phyloP scores from a whole-genome alignment of 2,113 vertebrate species.

The Stigmatopora argus region DNA sequence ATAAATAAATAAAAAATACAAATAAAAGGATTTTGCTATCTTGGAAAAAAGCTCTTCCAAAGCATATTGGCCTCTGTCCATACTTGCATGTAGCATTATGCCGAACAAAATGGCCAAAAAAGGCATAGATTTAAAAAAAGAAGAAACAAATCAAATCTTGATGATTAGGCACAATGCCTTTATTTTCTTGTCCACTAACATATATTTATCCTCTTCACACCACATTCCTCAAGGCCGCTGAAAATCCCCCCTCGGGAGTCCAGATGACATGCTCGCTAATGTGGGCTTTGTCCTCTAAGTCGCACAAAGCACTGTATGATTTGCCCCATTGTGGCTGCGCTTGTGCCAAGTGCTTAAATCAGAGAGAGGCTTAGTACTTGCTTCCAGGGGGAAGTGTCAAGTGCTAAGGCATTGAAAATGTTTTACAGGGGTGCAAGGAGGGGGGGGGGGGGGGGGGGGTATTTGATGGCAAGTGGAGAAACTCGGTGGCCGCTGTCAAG shows the following conservation, averaged over 20 bases:
- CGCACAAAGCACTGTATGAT: slow-evolving; percentile 69
- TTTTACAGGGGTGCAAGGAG: slow-evolving; percentile 32
- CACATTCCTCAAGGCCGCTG: slow-evolving; percentile 60
- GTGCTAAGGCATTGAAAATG: slow-evolving; percentile 68
- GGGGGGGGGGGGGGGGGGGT: slow-evolving; percentile 22
- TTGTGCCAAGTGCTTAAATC: slow-evolving; percentile 63
- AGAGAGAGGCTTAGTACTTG: slow-evolving; percentile 63
- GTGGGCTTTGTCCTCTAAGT: slow-evolving; percentile 69
- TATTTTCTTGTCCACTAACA: slow-evolving; percentile 59
- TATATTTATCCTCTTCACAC: slow-evolving; percentile 67
- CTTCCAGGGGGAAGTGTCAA: slow-evolving; percentile 51
- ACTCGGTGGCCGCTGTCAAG: slow-evolving; percentile 57
- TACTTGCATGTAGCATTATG: too few species aligned
- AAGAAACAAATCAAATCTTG: too few species aligned
- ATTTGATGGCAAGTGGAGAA: slow-evolving; percentile 38
- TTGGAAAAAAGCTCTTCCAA: too few species aligned
- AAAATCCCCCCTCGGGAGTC: slow-evolving; percentile 53
- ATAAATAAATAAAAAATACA: too few species aligned
- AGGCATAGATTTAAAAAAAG: too few species aligned
- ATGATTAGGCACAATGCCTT: slow-evolving; percentile 9
- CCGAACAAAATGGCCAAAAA: too few species aligned
- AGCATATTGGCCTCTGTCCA: too few species aligned
- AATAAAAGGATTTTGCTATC: too few species aligned
- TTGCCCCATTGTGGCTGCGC: slow-evolving; percentile 64
- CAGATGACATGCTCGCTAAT: slow-evolving; percentile 68